These are phyloP conservation scores for Clarias fuscus DNA, from an alignment of 2,797 vertebrate genomes.

Conservation along the genomic window DNA sequence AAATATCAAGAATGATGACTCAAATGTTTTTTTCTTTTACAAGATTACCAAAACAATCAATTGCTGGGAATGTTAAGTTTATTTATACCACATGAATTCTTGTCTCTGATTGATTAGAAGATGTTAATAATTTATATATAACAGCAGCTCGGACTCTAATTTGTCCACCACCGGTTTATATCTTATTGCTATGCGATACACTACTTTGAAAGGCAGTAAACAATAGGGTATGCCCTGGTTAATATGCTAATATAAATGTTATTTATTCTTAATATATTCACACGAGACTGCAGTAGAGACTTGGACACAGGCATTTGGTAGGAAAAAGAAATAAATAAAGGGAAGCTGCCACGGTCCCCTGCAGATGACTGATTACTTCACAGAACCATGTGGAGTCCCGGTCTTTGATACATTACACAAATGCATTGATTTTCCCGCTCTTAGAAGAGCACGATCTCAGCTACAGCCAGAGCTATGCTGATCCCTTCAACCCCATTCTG, in stretches of 20 bases:
- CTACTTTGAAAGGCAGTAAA: background rate
- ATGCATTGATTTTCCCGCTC: constrained; percentile 55
- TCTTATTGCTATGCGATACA: background rate
- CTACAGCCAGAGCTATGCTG: constrained; percentile 22
- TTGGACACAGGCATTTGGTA: constrained; percentile 10
- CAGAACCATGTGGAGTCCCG: constrained; percentile 46
- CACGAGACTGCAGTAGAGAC: constrained; percentile 14
- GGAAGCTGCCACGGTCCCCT: constrained; percentile 31
- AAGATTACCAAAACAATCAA: background rate
- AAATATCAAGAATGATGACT: background rate
- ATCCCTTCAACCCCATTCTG: constrained; percentile 31
- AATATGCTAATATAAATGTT: background rate
- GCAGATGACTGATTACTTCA: constrained; percentile 57
- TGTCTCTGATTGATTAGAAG: background rate
- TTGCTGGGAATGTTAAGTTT: background rate
- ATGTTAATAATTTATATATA: background rate
- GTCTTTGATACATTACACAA: constrained; percentile 61
- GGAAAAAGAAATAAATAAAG: constrained; percentile 31
- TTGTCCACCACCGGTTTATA: background rate
- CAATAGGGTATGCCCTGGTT: background rate
- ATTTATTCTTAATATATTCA: constrained; percentile 31
- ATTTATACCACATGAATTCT: background rate
- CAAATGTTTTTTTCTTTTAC: background rate
- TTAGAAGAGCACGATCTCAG: constrained; percentile 36
- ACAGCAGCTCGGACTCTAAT: background rate